Conservation (phyloP, 1,140 invertebrate species). For the Trachelipus rathkii region DNA sequence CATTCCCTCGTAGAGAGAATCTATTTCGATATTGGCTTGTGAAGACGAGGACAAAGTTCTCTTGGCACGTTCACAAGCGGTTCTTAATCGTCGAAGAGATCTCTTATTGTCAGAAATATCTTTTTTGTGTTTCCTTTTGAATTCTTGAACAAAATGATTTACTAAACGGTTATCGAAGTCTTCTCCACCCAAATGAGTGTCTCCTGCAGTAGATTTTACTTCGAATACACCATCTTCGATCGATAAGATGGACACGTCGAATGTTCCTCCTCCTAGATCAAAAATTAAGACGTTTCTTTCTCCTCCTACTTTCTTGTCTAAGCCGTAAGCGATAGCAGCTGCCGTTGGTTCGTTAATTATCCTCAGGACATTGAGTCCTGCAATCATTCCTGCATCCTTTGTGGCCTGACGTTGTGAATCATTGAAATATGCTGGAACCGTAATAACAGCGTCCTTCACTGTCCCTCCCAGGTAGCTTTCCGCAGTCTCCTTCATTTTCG, state of each 20-base stretch:
- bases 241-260: constrained; percentile 78
- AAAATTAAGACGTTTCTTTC: constrained; percentile 55
- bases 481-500: constrained; percentile 91
- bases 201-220: constrained; percentile 67
- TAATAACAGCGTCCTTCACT: constrained; percentile 83
- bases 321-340: constrained; percentile 76
- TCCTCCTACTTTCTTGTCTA: constrained; percentile 49
- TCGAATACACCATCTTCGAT: constrained; percentile 74
- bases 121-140: constrained; percentile 46
- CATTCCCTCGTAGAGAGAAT: constrained; percentile 66
- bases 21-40: constrained; percentile 62
- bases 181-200: constrained; percentile 41
- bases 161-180: constrained; percentile 49
- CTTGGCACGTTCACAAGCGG: constrained; percentile 64
- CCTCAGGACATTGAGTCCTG: constrained; percentile 77
- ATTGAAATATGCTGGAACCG: constrained; percentile 91
- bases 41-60: constrained; percentile 51
- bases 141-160: constrained; percentile 47
- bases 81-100: constrained; percentile 56
- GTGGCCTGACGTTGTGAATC: constrained; percentile 87
- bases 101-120: constrained; percentile 50
- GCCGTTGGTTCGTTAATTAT: constrained; percentile 76
- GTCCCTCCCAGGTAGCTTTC: constrained; percentile 88
- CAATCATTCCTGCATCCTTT: constrained; percentile 84
- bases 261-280: constrained; percentile 59